Evolutionary conservation across 1,140 invertebrate species (phyloP).

Genomic region (Leptinotarsa undecemlineata): DNA sequence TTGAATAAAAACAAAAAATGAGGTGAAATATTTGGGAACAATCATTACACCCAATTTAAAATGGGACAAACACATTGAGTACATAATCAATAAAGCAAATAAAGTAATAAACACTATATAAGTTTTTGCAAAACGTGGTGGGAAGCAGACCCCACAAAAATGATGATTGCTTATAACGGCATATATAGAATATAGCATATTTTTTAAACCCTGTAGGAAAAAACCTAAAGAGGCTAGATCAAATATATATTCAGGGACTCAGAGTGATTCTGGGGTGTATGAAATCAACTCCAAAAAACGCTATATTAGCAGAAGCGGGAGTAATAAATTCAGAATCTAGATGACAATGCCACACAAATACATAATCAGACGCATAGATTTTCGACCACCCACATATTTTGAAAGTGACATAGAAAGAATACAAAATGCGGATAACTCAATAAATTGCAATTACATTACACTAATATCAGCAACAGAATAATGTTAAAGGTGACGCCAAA

Average conservation of each 20-base stretch:
- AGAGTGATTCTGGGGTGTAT: not conserved
- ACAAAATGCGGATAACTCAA: not conserved
- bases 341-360: too few species aligned
- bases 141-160: not conserved
- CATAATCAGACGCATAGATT: not conserved
- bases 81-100: not conserved
- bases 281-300: not conserved
- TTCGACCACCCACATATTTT: slow-evolving; percentile 9
- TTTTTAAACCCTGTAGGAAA: not conserved
- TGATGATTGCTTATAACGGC: not conserved
- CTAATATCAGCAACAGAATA: too few species aligned
- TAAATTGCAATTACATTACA: not conserved
- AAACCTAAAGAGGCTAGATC: not conserved
- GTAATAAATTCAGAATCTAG: too few species aligned
- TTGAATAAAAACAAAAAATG: too few species aligned
- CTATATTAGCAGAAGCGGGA: too few species aligned
- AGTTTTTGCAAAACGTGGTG: not conserved
- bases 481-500: too few species aligned
- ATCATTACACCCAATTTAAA: too few species aligned
- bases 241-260: not conserved
- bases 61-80: too few species aligned
- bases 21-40: too few species aligned
- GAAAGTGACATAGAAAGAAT: slow-evolving; percentile 25
- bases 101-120: not conserved
- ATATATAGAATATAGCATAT: not conserved